These are phyloP conservation scores for Tribolium castaneum DNA, from an alignment of 1,140 invertebrate species.

Conservation along the genomic window DNA sequence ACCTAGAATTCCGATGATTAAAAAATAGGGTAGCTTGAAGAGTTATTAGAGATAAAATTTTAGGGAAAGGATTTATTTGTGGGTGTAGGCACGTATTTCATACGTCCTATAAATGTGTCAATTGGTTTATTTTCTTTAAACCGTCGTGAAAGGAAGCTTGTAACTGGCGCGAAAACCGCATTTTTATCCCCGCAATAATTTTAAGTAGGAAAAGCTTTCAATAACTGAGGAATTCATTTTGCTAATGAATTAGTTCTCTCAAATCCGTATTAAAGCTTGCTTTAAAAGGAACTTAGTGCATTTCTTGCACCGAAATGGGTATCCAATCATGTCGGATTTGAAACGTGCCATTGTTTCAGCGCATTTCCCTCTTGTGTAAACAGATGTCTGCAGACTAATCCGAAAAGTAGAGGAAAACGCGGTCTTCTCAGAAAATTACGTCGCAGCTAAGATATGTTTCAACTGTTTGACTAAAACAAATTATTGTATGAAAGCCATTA, in stretches of 20 bases:
- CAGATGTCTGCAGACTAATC: conserved; percentile 40
- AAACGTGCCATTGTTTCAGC: conserved; percentile 32
- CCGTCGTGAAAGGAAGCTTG: too few species aligned
- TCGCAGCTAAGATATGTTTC: conserved; percentile 15
- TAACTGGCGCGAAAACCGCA: not conserved
- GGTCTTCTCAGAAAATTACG: conserved; percentile 17
- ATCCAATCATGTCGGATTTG: conserved; percentile 37
- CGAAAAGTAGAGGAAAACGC: conserved; percentile 13
- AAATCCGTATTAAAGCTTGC: conserved; percentile 16
- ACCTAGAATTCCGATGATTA: too few species aligned
- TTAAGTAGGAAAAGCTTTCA: not conserved
- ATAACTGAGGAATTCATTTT: conserved; percentile 28
- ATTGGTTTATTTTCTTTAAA: too few species aligned
- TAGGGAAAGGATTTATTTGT: too few species aligned
- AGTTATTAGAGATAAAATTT: too few species aligned
- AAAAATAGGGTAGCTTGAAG: too few species aligned
- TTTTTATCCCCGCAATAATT: not conserved
- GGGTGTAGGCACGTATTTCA: too few species aligned
- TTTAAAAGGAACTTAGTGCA: conserved; percentile 27
- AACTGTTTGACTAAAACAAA: conserved; percentile 17
- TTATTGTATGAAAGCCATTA: conserved; percentile 18
- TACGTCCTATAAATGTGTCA: too few species aligned
- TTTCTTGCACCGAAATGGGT: conserved; percentile 23
- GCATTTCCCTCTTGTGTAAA: conserved; percentile 36
- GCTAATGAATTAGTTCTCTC: conserved; percentile 25